Base-by-base conservation (phyloP, 2,888 invertebrate genomes). In the Adineta ricciae region DNA sequence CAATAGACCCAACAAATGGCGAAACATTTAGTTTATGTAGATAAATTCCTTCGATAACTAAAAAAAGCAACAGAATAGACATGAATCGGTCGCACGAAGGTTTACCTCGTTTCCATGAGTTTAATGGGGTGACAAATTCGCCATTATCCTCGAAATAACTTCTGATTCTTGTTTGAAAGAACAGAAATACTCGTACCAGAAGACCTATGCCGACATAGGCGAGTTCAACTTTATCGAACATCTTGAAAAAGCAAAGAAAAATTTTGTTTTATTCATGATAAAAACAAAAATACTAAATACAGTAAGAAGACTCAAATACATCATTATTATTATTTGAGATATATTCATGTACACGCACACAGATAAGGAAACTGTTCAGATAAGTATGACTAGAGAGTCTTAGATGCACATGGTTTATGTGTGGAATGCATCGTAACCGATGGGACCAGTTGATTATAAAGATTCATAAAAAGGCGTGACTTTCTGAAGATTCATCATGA, bases 51-150 rank as follows among this genome's bases (percentile, higher is more conserved):
- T 78, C 78, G 2, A 41, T 78, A 38, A 78, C 78, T 78, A 78
- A 41, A 78, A 73, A 27, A 56, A 56, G 8, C 21, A 56, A 9
- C 14, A 16, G n/a, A 5, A 49, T 49, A 49, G 14, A 11, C 49
- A 24, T 56, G 21, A n/a, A 24, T 56, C 7, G 11, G 9, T 64
- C 46, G 5, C 5, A 8, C 8, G 46, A 27, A 72, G 5, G 0
- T 78, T 41, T 78, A 78, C 78, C 78, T 78, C 78, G 7, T 32
- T 78, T 78, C 78, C 78, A 78, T 78, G 78, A 78, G 41, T 78
- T 78, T 78, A 78, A 41, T n/a, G 78, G 78, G 24, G 78, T 78
- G 14, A 38, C 78, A 78, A 41, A 78, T 41, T 78, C 78, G 14
- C 38, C 78, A 41, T 41, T 78, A 8, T 78, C 41, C 41, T 78